These are phyloP conservation scores for Trachurus trachurus DNA, from an alignment of 2,797 vertebrate species.

Conservation along the genomic window DNA sequence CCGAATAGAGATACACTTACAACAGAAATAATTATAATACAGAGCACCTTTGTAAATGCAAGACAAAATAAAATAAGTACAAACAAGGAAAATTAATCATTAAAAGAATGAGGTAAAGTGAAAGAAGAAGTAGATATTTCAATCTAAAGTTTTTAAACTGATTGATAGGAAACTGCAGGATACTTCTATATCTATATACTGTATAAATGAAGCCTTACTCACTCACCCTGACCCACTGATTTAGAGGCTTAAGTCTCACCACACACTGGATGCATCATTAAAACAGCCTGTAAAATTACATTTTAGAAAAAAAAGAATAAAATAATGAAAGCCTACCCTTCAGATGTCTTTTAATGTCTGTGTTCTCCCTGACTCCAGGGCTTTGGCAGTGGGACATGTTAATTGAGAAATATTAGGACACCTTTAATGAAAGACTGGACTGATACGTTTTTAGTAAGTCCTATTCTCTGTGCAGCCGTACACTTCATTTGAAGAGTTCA, in stretches of 20 bases:
- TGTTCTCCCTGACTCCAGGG: conserved; percentile 45
- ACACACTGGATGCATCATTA: conserved; percentile 9
- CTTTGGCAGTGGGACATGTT: conserved; percentile 48
- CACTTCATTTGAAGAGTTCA: conserved; percentile 60
- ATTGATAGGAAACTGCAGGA: no score
- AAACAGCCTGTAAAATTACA: conserved; percentile 42
- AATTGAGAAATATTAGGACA: conserved; percentile 64
- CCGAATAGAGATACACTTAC: no score
- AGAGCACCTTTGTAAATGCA: no score
- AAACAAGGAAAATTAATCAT: no score
- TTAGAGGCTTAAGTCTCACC: not conserved
- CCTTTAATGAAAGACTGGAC: conserved; percentile 58
- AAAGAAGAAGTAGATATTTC: no score
- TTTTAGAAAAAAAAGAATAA: conserved; percentile 42
- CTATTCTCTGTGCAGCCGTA: conserved; percentile 45
- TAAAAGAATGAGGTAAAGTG: no score
- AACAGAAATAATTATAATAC: no score
- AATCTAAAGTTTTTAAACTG: no score
- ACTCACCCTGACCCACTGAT: not conserved
- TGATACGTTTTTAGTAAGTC: conserved; percentile 40
- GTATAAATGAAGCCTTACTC: no score
- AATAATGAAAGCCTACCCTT: conserved; percentile 45
- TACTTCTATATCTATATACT: no score
- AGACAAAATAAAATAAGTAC: no score
- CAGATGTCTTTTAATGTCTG: conserved; percentile 41